These are phyloP conservation scores for Alentia gelatinosa DNA, from an alignment of 2,888 invertebrate genomes.

Conservation along the genomic window DNA sequence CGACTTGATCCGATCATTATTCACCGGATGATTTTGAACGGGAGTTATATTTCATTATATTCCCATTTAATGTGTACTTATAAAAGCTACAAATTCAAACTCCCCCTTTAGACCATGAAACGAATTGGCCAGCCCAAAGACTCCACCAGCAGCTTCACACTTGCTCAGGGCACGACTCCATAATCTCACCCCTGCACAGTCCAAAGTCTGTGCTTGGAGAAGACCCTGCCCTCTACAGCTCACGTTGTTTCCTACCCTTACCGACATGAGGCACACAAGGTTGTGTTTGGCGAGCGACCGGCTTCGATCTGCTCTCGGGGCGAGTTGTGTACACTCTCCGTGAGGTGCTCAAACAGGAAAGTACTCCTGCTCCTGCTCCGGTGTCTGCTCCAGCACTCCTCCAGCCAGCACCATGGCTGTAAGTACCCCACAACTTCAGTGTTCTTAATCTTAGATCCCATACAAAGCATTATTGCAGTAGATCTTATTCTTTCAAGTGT, in stretches of 20 bases:
- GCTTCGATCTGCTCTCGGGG: background rate
- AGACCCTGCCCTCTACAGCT: background rate
- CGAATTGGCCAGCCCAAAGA: too few relatives aligned
- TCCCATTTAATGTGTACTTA: too few relatives aligned
- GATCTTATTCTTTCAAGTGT: too few relatives aligned
- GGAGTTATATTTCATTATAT: too few relatives aligned
- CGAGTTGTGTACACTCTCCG: background rate
- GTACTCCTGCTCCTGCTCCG: background rate
- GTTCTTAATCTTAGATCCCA: background rate
- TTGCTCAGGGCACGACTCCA: background rate
- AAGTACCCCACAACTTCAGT: background rate
- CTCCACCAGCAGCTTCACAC: background rate
- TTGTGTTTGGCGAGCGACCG: background rate
- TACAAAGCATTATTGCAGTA: background rate
- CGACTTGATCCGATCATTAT: too few relatives aligned
- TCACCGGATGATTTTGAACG: too few relatives aligned
- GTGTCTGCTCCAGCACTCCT: background rate
- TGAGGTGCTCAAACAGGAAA: background rate
- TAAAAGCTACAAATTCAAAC: too few relatives aligned
- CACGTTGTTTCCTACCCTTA: background rate
- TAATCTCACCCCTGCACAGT: background rate
- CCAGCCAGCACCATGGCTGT: background rate
- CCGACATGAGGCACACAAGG: background rate
- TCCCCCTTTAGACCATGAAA: too few relatives aligned
- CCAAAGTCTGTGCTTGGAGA: background rate